A percentile compares a stretch with the other conserved stretches of the same genome.
These are phyloP conservation scores for Drosophila seguyi DNA, from an alignment of 1,140 invertebrate genomes.

Conservation along the genomic window DNA sequence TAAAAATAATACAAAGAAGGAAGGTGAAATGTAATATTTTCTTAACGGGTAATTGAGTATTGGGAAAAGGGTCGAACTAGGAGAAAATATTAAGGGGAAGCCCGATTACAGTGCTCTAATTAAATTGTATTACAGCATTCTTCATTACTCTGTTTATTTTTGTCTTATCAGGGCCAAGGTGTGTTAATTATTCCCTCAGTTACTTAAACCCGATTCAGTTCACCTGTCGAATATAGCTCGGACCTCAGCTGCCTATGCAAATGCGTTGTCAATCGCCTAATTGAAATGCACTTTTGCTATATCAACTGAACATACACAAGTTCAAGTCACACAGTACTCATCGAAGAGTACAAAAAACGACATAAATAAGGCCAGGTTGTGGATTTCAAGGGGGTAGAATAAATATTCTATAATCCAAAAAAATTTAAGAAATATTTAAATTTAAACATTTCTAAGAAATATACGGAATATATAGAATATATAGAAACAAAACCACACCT, in stretches of 20 bases:
- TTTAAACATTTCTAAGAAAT: too few relatives aligned
- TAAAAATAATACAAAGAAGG: constrained; percentile 66
- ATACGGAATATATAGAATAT: too few relatives aligned
- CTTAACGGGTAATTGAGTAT: constrained; percentile 13
- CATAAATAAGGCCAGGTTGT: constrained; percentile 28
- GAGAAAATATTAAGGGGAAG: neutral
- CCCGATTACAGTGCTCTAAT: neutral
- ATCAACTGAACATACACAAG: constrained; percentile 13
- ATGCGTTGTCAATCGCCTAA: constrained; percentile 31
- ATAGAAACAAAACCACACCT: too few relatives aligned
- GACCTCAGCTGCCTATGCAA: constrained; percentile 18
- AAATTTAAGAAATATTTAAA: neutral
- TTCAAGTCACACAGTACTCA: constrained; percentile 14
- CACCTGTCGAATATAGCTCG: neutral
- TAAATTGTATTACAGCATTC: neutral
- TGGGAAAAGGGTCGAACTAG: neutral
- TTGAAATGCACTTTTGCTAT: constrained; percentile 49
- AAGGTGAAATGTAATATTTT: constrained; percentile 12
- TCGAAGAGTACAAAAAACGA: constrained; percentile 33
- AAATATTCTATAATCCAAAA: constrained; percentile 13
- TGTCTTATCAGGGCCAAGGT: constrained; percentile 1
- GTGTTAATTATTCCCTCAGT: neutral
- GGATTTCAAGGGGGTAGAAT: too few relatives aligned
- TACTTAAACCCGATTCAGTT: neutral
- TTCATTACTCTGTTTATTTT: neutral